A percentile compares a stretch with the other conserved stretches of the same genome.
Conservation (phyloP, 2,888 invertebrate genomes). For the Macaria liturata region DNA sequence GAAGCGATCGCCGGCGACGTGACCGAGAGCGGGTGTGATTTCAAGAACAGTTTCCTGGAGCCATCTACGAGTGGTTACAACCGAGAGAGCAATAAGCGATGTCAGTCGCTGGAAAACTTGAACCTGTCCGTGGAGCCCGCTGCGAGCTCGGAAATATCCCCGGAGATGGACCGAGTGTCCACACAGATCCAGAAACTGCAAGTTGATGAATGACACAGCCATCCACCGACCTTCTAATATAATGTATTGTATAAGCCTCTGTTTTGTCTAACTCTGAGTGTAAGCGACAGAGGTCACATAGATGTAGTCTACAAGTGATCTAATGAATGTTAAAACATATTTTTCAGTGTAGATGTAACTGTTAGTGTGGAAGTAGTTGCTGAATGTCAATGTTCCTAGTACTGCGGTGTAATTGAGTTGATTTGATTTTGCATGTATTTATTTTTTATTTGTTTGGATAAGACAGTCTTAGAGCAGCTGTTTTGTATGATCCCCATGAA, state of each 20-base stretch:
- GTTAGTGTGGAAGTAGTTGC: conserved; percentile 50
- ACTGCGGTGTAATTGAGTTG: conserved; percentile 54
- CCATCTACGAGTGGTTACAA: conserved; percentile 68
- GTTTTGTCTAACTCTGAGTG: conserved; percentile 42
- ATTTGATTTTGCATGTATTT: conserved; percentile 52
- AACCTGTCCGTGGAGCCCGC: conserved; percentile 67
- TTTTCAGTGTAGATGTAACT: conserved; percentile 67
- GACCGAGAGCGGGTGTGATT: conserved; percentile 59
- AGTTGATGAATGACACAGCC: conserved; percentile 80
- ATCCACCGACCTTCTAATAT: conserved; percentile 33
- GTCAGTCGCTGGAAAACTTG: conserved; percentile 85
- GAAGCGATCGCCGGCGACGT: conserved; percentile 71
- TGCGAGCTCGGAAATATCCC: conserved; percentile 59
- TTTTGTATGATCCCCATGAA: conserved; percentile 12
- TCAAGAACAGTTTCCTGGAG: conserved; percentile 63
- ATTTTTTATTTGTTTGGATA: conserved; percentile 35
- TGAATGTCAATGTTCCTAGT: conserved; percentile 69
- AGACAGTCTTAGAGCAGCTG: conserved; percentile 45
- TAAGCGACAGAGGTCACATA: conserved; percentile 39
- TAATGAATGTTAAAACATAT: conserved; percentile 59
- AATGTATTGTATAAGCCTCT: conserved; percentile 45
- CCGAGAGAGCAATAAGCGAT: conserved; percentile 74
- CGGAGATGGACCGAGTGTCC: conserved; percentile 85
- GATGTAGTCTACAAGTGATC: conserved; percentile 60
- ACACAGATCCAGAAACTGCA: conserved; percentile 85